Conservation (phyloP, 2,888 invertebrate species). For the Cheilosia pagana region DNA sequence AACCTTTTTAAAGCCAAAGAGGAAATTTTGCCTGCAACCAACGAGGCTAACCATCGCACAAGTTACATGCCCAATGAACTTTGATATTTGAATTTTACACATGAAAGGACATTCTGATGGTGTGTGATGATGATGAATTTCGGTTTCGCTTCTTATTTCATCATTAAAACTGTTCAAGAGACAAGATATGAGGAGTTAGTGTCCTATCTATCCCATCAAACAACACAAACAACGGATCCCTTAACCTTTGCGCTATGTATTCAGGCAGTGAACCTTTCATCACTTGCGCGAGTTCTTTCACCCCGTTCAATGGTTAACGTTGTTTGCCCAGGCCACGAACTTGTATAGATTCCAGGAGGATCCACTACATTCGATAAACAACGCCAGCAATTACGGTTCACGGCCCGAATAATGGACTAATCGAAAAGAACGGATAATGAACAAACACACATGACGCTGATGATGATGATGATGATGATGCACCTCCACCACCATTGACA, state of each 20-base stretch:
- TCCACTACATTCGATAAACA: constrained; percentile 63
- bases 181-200: neutral
- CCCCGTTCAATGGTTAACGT: constrained; percentile 25
- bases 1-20: too few relatives aligned
- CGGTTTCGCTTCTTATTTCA: too few relatives aligned
- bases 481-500: constrained; percentile 56
- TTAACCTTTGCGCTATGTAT: neutral
- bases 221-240: neutral
- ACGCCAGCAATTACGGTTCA: constrained; percentile 65
- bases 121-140: too few relatives aligned
- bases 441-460: constrained; percentile 71
- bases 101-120: too few relatives aligned
- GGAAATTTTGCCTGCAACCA: too few relatives aligned
- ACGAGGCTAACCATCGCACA: too few relatives aligned
- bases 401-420: constrained; percentile 68
- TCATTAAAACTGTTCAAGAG: too few relatives aligned
- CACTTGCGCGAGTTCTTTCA: constrained; percentile 62
- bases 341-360: constrained; percentile 14
- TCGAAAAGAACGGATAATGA: constrained; percentile 75
- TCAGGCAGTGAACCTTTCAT: neutral
- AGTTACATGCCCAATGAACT: too few relatives aligned
- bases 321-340: constrained; percentile 34
- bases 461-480: constrained; percentile 43
- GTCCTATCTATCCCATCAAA: constrained; percentile 8
- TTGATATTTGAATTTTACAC: too few relatives aligned